phyloP scores from a whole-genome alignment of 2,797 vertebrate species.

The Amniataba percoides region DNA sequence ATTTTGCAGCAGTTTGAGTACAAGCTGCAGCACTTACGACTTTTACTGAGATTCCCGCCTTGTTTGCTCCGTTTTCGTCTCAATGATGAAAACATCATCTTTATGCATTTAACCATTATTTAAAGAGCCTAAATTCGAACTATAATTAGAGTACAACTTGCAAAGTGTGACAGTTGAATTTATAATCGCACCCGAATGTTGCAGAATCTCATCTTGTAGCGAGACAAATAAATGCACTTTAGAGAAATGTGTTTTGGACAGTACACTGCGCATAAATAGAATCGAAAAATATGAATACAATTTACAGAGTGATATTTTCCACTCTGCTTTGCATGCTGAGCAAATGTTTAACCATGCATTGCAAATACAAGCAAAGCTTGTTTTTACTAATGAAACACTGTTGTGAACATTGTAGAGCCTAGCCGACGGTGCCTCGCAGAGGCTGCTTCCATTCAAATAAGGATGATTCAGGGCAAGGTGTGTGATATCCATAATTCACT shows the following conservation, averaged over 20 bases:
- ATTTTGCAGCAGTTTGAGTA: not conserved
- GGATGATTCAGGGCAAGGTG: slow-evolving; percentile 7
- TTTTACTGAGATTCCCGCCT: slow-evolving; percentile 2
- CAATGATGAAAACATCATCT: slow-evolving; percentile 56
- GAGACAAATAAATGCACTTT: slow-evolving; percentile 46
- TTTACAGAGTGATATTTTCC: slow-evolving; percentile 43
- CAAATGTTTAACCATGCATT: slow-evolving; percentile 70
- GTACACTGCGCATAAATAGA: slow-evolving; percentile 37
- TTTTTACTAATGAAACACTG: slow-evolving; percentile 66
- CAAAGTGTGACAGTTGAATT: slow-evolving; percentile 69
- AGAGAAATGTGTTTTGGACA: slow-evolving; percentile 46
- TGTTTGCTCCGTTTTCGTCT: slow-evolving; percentile 48
- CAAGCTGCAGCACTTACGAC: slow-evolving; percentile 11
- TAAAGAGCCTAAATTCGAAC: slow-evolving; percentile 55
- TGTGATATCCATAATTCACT: slow-evolving; percentile 49
- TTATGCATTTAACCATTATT: slow-evolving; percentile 64
- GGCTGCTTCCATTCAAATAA: slow-evolving; percentile 50
- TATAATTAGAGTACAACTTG: slow-evolving; percentile 62
- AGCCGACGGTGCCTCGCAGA: slow-evolving; percentile 37
- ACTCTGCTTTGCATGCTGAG: slow-evolving; percentile 41
- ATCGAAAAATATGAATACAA: slow-evolving; percentile 50
- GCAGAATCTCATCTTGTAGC: slow-evolving; percentile 29
- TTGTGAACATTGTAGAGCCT: slow-evolving; percentile 39
- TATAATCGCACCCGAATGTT: slow-evolving; percentile 44
- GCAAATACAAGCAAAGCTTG: slow-evolving; percentile 54